phyloP scores from a whole-genome alignment of 1,140 invertebrate species.

The Laodelphax striatellus region DNA sequence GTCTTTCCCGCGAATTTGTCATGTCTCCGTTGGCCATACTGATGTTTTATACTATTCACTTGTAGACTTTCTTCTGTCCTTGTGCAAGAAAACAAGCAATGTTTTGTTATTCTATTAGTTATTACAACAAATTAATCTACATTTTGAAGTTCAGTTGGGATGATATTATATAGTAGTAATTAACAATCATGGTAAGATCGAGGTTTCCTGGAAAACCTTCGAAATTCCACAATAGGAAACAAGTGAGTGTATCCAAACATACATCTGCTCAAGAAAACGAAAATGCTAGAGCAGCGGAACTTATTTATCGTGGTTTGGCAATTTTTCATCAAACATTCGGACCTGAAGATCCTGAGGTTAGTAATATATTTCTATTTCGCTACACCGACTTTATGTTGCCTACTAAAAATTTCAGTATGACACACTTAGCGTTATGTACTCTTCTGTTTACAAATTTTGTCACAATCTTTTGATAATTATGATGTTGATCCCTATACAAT shows the following conservation, averaged over 20 bases:
- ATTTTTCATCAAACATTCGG: conserved; percentile 33
- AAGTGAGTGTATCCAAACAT: conserved; percentile 58
- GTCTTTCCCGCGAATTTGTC: conserved; percentile 14
- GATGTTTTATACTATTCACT: not conserved
- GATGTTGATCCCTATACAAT: no score
- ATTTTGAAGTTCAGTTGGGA: not conserved
- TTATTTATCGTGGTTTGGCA: conserved; percentile 37
- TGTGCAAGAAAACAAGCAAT: conserved; percentile 7
- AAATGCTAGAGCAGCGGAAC: conserved; percentile 38
- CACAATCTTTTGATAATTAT: no score
- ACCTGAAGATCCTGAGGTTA: conserved; percentile 31
- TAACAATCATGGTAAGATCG: conserved; percentile 44
- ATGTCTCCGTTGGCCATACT: conserved; percentile 9
- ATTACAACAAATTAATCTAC: not conserved
- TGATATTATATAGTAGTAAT: not conserved
- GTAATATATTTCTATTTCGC: not conserved
- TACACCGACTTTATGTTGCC: no score
- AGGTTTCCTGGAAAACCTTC: conserved; percentile 76
- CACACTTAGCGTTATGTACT: not conserved
- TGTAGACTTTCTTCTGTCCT: conserved; percentile 5
- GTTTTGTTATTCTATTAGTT: conserved; percentile 5
- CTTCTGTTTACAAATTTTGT: no score
- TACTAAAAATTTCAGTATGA: not conserved
- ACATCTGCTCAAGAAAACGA: conserved; percentile 37
- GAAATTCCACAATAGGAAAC: conserved; percentile 69